A percentile compares a stretch with the other conserved stretches of the same genome.
phyloP scores from a whole-genome alignment of 2,797 vertebrate genomes.

The Glyptemys insculpta region DNA sequence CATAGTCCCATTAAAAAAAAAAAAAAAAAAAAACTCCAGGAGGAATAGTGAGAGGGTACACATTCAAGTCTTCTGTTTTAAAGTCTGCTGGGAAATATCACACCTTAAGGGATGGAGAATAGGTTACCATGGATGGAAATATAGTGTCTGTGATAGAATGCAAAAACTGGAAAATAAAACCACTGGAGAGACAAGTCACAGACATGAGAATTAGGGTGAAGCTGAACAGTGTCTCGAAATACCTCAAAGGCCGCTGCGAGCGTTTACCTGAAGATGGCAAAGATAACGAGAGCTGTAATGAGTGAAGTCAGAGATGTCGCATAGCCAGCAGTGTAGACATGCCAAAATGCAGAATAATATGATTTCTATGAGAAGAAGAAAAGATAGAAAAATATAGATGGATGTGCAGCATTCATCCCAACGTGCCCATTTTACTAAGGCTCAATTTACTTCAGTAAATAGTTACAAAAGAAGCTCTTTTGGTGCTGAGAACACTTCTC shows the following conservation, averaged over 20 bases:
- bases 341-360: conserved; percentile 87
- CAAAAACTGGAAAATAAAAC: background rate
- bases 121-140: fast-evolving
- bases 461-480: background rate
- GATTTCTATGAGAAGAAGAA: conserved; percentile 80
- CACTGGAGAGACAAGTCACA: background rate
- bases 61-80: background rate
- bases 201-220: background rate
- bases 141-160: background rate
- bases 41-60: background rate
- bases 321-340: conserved; percentile 93
- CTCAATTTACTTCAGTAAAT: background rate
- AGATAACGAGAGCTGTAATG: conserved; percentile 87
- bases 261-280: conserved; percentile 91
- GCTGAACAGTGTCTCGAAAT: background rate
- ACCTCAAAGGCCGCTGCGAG: background rate
- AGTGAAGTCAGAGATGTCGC: conserved; percentile 90
- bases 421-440: background rate
- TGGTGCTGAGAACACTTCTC: background rate
- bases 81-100: background rate
- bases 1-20: background rate
- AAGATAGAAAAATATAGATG: conserved; percentile 36
- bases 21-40: too few species aligned
- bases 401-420: background rate
- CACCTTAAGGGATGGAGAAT: fast-evolving